These are phyloP conservation scores for Alectoris magna DNA, from an alignment of 2,797 vertebrate species.

Conservation along the genomic window DNA sequence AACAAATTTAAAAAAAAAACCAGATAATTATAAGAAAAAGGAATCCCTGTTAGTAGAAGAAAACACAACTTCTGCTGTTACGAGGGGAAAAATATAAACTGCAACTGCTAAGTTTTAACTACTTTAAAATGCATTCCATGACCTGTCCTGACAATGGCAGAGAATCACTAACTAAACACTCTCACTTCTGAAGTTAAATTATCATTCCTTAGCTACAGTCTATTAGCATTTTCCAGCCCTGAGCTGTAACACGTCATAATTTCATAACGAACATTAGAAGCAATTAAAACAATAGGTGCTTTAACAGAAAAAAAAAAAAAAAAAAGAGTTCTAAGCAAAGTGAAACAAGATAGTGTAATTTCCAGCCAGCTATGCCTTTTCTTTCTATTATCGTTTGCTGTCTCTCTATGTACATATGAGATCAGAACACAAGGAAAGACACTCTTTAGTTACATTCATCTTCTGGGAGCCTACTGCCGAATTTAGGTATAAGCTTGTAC, in stretches of 20 bases:
- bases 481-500: constrained; percentile 41
- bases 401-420: neutral
- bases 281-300: constrained; percentile 4
- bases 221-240: constrained; percentile 1
- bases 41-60: neutral
- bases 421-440: constrained; percentile 4
- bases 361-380: neutral
- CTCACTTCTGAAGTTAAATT: constrained; percentile 21
- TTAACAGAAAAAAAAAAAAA: neutral
- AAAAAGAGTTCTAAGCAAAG: neutral
- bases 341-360: neutral
- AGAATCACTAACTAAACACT: neutral
- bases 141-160: constrained; percentile 21
- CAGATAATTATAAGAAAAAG: neutral
- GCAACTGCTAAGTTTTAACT: constrained; percentile 3
- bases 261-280: neutral
- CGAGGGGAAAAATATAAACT: neutral
- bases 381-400: constrained; percentile 24
- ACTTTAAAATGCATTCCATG: neutral
- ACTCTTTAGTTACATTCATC: constrained; percentile 25
- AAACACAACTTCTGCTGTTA: neutral
- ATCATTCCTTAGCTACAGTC: neutral
- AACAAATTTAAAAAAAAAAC: neutral
- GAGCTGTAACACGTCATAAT: neutral
- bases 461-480: constrained; percentile 9